Conservation (phyloP, 1,140 invertebrate species). For the Babylonia areolata region DNA sequence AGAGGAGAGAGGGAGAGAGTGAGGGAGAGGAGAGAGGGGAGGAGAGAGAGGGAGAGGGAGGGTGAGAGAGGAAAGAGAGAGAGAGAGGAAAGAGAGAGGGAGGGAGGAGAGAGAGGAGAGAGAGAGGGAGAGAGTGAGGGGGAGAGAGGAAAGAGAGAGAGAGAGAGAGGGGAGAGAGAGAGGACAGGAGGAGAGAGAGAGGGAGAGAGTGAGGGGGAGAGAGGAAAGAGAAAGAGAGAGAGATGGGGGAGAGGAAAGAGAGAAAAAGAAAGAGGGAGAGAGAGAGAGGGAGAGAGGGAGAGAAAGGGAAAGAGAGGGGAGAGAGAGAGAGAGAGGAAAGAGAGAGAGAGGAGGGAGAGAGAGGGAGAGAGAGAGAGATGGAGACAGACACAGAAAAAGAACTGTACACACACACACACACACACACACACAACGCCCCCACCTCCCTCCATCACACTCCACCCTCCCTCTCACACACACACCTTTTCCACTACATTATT, state of each 20-base stretch:
- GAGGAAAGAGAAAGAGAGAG: neutral
- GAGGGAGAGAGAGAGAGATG: neutral
- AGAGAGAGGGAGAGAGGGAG: neutral
- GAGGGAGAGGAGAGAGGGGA: neutral
- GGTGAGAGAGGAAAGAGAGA: neutral
- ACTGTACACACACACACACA: neutral
- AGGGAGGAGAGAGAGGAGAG: neutral
- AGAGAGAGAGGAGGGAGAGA: neutral
- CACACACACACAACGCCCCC: no score
- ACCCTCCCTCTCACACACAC: no score
- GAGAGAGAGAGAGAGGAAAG: neutral
- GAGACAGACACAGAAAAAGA: neutral
- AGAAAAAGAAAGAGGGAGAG: neutral
- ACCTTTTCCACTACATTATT: no score
- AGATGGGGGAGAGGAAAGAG: neutral
- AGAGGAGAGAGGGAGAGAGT: neutral
- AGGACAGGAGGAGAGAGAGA: neutral
- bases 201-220: neutral
- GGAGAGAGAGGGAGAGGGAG: neutral
- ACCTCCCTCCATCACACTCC: no score
- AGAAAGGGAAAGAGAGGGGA: neutral
- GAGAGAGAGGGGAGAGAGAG: neutral
- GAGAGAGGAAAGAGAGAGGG: neutral
- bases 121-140: neutral
- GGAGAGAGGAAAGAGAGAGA: neutral